These are phyloP conservation scores for Asbolus verrucosus DNA, from an alignment of 1,140 invertebrate genomes.

Conservation along the genomic window DNA sequence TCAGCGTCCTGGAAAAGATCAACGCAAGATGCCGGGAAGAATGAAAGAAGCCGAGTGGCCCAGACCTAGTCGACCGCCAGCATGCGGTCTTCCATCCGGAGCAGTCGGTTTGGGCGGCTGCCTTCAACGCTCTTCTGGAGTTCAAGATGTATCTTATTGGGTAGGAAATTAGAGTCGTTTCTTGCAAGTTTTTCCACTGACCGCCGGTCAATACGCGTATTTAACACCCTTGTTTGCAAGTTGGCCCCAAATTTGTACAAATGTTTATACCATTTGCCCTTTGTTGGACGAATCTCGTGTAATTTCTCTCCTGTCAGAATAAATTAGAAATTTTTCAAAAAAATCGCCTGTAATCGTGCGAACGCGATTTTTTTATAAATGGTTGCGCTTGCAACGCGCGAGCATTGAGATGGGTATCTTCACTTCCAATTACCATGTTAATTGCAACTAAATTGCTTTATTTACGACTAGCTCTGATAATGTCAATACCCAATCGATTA, in stretches of 20 bases:
- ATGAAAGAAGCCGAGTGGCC: constrained; percentile 12
- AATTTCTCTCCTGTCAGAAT: constrained; percentile 23
- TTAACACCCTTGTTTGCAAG: constrained; percentile 55
- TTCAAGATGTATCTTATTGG: constrained; percentile 32
- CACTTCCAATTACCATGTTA: constrained; percentile 32
- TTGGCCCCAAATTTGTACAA: constrained; percentile 50
- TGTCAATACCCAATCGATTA: constrained; percentile 34
- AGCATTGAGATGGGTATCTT: constrained; percentile 13
- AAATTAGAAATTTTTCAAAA: constrained; percentile 1
- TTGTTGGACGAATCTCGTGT: constrained; percentile 26
- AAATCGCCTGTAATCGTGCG: too few species aligned
- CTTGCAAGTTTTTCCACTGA: constrained; percentile 40
- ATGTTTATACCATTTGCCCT: constrained; percentile 50
- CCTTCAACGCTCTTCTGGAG: too few species aligned
- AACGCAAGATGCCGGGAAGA: constrained; percentile 23
- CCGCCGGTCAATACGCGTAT: constrained; percentile 49
- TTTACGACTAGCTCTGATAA: constrained; percentile 27
- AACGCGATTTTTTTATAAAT: background rate
- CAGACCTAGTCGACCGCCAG: background rate
- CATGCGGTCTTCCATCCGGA: too few species aligned
- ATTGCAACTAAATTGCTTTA: constrained; percentile 37
- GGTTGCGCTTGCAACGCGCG: background rate
- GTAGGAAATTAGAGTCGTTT: constrained; percentile 41
- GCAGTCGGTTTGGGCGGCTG: background rate
- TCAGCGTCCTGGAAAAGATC: constrained; percentile 41